Evolutionary conservation across 1,140 invertebrate species (phyloP).

Genomic region (Saccostrea echinata): DNA sequence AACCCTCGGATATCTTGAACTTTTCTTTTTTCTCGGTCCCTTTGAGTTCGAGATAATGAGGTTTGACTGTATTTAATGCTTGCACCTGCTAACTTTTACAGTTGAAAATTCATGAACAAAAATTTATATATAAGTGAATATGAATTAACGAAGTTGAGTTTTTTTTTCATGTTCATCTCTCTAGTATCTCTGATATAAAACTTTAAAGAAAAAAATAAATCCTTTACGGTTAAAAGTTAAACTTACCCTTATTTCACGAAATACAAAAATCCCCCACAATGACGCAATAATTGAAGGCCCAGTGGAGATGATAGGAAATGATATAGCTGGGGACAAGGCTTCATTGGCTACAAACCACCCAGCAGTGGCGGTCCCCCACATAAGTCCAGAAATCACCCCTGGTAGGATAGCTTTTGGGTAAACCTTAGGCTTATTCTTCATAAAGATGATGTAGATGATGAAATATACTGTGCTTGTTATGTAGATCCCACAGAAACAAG

Average conservation of each 20-base stretch:
- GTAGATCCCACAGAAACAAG: slow-evolving; percentile 80
- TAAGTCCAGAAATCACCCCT: slow-evolving; percentile 78
- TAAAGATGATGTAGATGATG: slow-evolving; percentile 76
- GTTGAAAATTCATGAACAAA: too few relatives aligned
- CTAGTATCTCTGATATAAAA: not conserved
- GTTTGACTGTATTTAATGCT: too few relatives aligned
- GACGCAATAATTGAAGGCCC: slow-evolving; percentile 73
- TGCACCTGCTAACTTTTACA: too few relatives aligned
- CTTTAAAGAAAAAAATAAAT: not conserved
- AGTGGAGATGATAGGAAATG: slow-evolving; percentile 80
- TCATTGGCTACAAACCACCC: slow-evolving; percentile 81
- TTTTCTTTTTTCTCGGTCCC: too few relatives aligned
- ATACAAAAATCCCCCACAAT: slow-evolving; percentile 73
- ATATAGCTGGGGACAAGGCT: slow-evolving; percentile 78
- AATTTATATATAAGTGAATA: too few relatives aligned
- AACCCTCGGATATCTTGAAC: too few relatives aligned
- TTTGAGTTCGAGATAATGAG: too few relatives aligned
- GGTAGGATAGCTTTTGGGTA: slow-evolving; percentile 79
- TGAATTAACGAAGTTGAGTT: too few relatives aligned
- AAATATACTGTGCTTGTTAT: slow-evolving; percentile 78
- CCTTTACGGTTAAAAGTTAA: not conserved
- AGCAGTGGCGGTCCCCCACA: slow-evolving; percentile 80
- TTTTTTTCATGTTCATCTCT: not conserved
- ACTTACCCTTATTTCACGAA: slow-evolving; percentile 75
- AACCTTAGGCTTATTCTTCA: slow-evolving; percentile 78